Base-by-base conservation (phyloP, 2,113 vertebrate species). In the Hypomesus transpacificus region DNA sequence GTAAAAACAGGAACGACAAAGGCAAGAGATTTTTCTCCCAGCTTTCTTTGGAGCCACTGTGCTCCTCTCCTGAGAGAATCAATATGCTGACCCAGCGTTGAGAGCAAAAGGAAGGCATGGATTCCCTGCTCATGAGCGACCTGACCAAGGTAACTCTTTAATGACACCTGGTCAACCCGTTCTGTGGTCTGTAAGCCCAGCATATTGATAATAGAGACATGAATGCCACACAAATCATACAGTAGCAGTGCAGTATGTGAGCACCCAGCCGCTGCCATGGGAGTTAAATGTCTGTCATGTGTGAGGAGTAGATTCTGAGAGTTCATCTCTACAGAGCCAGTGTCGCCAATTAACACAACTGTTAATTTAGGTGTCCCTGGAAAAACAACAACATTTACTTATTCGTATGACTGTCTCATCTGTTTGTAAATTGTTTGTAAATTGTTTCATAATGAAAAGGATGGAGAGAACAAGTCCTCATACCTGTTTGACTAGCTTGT, bases 141-240 rank as follows among this genome's bases (percentile, higher is more conserved):
- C 21, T 21, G 28, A 2, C 0, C n/a, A 8, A 26, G 31, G 17
- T 50, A 39, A 14, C 52, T 18, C 22, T 53, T 3, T 26, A 26
- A 26, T 26, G 24, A 26, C 24, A 26, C 46, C 21, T 66, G 39
- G 26, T 58, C 8, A 58, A 70, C 24, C 24, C 3, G 20, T 28
- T 39, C 53, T 65, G 60, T 8, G 14, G 3, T 50, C 54, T 39
- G 18, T n/a, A 66, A 17, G 39, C 59, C 69, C 58, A 71, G 34
- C 69, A 71, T 71, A 58, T 61, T 50, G 20, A 71, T 71, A 34
- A 71, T 24, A 71, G 58, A 62, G 50, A 62, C 9, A 18, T 18
- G 1, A 26, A 39, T 22, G 17, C 69, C 58, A 51, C 14, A 14
- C 4, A 70, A 39, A 24, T 70, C 34, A 58, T 58, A 70, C 39